These are phyloP conservation scores for Opisthograptis luteolata DNA, from an alignment of 2,888 invertebrate genomes.

Conservation along the genomic window DNA sequence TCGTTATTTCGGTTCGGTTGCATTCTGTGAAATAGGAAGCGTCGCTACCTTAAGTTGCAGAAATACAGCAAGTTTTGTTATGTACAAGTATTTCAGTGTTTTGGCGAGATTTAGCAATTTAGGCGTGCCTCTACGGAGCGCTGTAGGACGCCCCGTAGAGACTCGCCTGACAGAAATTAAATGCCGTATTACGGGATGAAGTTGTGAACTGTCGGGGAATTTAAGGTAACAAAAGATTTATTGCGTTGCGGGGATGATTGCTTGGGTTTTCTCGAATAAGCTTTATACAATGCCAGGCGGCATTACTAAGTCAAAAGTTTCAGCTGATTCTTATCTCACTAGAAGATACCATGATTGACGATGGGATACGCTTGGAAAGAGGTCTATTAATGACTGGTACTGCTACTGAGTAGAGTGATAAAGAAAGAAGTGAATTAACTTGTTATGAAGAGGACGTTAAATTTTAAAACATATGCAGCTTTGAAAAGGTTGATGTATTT, in stretches of 20 bases:
- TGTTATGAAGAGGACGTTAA: no score
- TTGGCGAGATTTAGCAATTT: constrained; percentile 35
- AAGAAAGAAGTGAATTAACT: no score
- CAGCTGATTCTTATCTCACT: neutral
- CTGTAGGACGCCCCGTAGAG: constrained; percentile 32
- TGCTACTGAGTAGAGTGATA: neutral
- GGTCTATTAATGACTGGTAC: constrained; percentile 2
- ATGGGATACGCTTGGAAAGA: no score
- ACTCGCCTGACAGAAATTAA: constrained; percentile 29
- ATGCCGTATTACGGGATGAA: constrained; percentile 27
- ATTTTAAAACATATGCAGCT: no score
- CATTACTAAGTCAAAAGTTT: constrained; percentile 6
- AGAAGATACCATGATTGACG: no score
- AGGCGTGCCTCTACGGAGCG: no score
- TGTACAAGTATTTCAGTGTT: constrained; percentile 26
- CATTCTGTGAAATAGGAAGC: neutral
- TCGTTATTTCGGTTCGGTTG: no score
- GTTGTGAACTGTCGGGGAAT: constrained; percentile 24
- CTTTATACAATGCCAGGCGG: constrained; percentile 6
- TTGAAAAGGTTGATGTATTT: no score
- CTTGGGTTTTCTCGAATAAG: constrained; percentile 9
- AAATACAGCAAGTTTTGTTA: constrained; percentile 19
- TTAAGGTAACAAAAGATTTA: constrained; percentile 29
- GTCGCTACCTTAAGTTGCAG: neutral
- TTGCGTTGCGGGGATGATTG: constrained; percentile 14